Conservation (phyloP, 2,888 invertebrate genomes). For the Drosophila mettleri region DNA sequence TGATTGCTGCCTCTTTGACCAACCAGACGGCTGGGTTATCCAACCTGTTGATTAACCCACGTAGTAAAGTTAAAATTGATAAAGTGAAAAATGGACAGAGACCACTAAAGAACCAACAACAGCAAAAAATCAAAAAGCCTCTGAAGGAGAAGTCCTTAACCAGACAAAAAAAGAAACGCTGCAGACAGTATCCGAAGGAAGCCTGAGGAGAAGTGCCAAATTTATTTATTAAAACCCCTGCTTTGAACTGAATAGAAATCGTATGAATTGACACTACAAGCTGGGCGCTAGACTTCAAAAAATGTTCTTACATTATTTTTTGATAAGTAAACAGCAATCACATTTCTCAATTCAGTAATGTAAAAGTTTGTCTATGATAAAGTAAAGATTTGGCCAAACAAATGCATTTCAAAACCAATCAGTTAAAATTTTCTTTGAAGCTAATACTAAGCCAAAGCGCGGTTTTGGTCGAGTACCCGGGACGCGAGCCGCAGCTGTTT, state of each 20-base stretch:
- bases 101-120: neutral
- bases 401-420: slow-evolving; percentile 28
- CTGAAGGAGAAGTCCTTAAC: neutral
- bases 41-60: slow-evolving; percentile 16
- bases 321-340: slow-evolving; percentile 1
- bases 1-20: slow-evolving; percentile 15
- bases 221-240: neutral
- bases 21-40: slow-evolving; percentile 13
- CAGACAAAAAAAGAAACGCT: slow-evolving; percentile 4
- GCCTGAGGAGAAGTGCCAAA: slow-evolving; percentile 21
- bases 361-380: slow-evolving; percentile 6
- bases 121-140: neutral
- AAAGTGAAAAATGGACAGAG: neutral
- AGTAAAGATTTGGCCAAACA: slow-evolving; percentile 24
- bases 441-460: slow-evolving; percentile 42
- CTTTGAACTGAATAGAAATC: neutral
- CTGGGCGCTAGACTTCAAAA: slow-evolving; percentile 35
- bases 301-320: neutral
- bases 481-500: slow-evolving; percentile 49
- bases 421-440: slow-evolving; percentile 49
- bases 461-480: slow-evolving; percentile 48
- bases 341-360: slow-evolving; percentile 25
- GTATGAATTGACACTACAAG: neutral
- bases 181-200: slow-evolving; percentile 7
- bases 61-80: neutral